phyloP scores from a whole-genome alignment of 2,113 vertebrate species.

The Trachemys scripta region DNA sequence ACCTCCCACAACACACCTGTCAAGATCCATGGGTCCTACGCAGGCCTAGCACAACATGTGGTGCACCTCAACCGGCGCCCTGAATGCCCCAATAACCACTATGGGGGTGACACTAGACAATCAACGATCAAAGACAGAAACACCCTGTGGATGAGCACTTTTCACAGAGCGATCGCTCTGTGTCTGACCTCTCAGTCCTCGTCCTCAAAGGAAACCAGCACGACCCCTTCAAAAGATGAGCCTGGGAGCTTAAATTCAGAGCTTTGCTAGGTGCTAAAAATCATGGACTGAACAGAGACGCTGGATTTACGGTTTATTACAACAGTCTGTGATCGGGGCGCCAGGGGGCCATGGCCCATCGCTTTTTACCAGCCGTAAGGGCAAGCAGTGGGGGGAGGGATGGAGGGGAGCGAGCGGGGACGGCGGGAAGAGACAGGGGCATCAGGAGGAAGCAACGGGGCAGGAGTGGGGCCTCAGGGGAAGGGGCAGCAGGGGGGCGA shows the following conservation, averaged over 20 bases:
- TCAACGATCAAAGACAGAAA: not conserved
- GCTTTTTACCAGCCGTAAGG: too few relatives aligned
- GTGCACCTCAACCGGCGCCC: not conserved
- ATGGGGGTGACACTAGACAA: not conserved
- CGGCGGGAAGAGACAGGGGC: too few relatives aligned
- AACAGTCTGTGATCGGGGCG: too few relatives aligned
- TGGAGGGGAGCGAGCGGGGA: too few relatives aligned
- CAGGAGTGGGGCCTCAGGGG: not conserved
- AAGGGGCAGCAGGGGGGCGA: not conserved
- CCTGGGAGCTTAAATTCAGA: not conserved
- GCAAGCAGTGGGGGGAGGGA: too few relatives aligned
- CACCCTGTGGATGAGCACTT: not conserved
- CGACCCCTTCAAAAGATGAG: not conserved
- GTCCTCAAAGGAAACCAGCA: not conserved
- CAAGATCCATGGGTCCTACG: not conserved
- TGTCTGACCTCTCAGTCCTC: not conserved
- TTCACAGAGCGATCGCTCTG: not conserved
- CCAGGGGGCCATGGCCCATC: too few relatives aligned
- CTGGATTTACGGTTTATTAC: not conserved
- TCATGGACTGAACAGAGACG: not conserved
- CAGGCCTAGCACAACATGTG: not conserved
- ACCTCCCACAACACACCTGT: not conserved
- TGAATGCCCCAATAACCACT: not conserved
- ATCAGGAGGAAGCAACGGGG: too few relatives aligned
- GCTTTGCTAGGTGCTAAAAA: not conserved